phyloP scores from a whole-genome alignment of 1,140 invertebrate species.

The Cheumatopsyche charites region DNA sequence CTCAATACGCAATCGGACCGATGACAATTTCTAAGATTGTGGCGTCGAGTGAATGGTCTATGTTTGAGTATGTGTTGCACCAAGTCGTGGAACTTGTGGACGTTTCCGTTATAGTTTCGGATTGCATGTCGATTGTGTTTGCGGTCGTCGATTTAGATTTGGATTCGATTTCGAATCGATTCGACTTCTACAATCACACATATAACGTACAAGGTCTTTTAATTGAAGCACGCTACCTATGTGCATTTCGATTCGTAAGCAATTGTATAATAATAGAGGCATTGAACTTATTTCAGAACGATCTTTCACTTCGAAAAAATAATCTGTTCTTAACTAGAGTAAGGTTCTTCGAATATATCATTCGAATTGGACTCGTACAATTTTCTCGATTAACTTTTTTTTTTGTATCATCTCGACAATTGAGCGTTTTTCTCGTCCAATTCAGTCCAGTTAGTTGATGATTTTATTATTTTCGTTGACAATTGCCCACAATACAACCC shows the following conservation, averaged over 20 bases:
- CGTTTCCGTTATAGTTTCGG: slow-evolving; percentile 1
- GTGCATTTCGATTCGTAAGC: too few species aligned
- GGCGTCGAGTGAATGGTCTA: too few species aligned
- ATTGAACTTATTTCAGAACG: background rate
- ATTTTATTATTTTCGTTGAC: background rate
- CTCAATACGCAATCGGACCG: background rate
- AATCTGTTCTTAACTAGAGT: too few species aligned
- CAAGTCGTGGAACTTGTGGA: background rate
- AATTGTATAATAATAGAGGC: background rate
- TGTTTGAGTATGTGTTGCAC: too few species aligned
- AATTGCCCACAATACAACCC: background rate
- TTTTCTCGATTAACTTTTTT: too few species aligned
- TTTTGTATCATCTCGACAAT: too few species aligned
- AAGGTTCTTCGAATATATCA: too few species aligned
- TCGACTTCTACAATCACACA: too few species aligned
- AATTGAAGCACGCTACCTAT: too few species aligned
- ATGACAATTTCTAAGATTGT: background rate
- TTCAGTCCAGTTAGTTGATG: background rate
- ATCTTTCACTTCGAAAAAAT: background rate
- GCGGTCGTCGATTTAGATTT: background rate
- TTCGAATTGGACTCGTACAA: too few species aligned
- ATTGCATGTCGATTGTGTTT: slow-evolving; percentile 15
- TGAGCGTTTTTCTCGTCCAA: background rate
- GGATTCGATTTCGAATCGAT: too few species aligned
- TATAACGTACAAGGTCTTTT: too few species aligned